Evolutionary conservation across 2,113 vertebrate genomes (phyloP).

Genomic region (Loxodonta africana): DNA sequence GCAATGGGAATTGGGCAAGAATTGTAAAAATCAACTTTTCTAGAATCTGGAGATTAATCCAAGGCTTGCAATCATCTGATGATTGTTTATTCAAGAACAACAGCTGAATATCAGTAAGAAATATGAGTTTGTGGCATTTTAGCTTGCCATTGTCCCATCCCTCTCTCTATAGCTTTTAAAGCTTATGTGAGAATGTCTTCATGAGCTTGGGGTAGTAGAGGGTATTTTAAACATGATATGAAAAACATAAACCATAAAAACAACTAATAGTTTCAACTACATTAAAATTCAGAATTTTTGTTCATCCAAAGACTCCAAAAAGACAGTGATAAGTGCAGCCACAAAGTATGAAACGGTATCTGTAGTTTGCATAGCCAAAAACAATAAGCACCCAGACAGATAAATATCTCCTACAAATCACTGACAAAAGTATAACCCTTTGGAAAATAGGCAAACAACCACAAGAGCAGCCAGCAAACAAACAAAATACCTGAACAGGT

Average conservation of each 20-base stretch:
- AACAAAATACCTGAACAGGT: neutral
- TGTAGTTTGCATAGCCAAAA: no score
- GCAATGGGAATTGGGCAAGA: neutral
- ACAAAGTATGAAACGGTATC: neutral
- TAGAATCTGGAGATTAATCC: neutral
- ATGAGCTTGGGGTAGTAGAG: no score
- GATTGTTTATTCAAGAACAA: neutral
- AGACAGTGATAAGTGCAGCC: neutral
- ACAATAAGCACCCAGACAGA: neutral
- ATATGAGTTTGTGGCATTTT: neutral
- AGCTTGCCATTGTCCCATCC: neutral
- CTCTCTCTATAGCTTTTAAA: neutral
- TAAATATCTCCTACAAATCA: neutral
- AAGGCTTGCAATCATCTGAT: neutral
- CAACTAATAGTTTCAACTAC: neutral
- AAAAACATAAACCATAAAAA: neutral
- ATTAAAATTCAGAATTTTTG: neutral
- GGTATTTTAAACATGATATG: neutral
- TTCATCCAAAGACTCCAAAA: neutral
- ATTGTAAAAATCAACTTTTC: neutral
- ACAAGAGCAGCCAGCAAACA: no score
- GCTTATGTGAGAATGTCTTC: neutral
- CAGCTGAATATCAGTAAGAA: neutral
- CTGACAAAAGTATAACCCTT: neutral
- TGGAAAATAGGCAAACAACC: neutral